phyloP scores from a whole-genome alignment of 2,113 vertebrate species.

The Hydropotes inermis region DNA sequence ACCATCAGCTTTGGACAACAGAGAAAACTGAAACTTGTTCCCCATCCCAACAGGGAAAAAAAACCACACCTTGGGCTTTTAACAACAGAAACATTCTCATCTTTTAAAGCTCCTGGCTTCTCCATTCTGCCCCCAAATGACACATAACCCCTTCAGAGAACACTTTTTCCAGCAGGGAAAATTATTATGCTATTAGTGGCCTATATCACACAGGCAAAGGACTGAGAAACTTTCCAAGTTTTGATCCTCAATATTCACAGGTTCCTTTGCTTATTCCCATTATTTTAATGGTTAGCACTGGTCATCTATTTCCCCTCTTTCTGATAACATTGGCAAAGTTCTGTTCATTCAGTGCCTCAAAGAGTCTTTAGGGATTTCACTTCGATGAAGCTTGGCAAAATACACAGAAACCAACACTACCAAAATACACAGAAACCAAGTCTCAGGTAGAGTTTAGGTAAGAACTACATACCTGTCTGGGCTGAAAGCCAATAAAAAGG shows the following conservation, averaged over 20 bases:
- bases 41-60: neutral
- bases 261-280: slow-evolving; percentile 4
- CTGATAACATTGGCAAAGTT: neutral
- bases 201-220: neutral
- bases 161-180: neutral
- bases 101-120: slow-evolving; percentile 19
- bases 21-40: neutral
- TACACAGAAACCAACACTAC: neutral
- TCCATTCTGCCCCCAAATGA: neutral
- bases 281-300: neutral
- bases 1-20: neutral
- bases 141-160: neutral
- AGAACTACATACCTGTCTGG: slow-evolving; percentile 92
- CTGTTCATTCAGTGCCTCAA: neutral
- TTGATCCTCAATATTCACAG: neutral
- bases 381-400: neutral
- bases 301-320: slow-evolving; percentile 4
- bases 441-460: slow-evolving; percentile 36
- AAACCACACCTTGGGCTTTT: neutral
- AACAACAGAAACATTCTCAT: slow-evolving; percentile 3
- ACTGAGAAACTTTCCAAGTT: neutral
- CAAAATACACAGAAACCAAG: slow-evolving; percentile 2
- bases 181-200: neutral
- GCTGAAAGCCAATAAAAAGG: slow-evolving; percentile 98
- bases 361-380: neutral